Percentiles rank a stretch among this genome's conserved stretches.
These are phyloP conservation scores for Ochropleura leucogaster DNA, from an alignment of 2,888 invertebrate species.

Conservation along the genomic window DNA sequence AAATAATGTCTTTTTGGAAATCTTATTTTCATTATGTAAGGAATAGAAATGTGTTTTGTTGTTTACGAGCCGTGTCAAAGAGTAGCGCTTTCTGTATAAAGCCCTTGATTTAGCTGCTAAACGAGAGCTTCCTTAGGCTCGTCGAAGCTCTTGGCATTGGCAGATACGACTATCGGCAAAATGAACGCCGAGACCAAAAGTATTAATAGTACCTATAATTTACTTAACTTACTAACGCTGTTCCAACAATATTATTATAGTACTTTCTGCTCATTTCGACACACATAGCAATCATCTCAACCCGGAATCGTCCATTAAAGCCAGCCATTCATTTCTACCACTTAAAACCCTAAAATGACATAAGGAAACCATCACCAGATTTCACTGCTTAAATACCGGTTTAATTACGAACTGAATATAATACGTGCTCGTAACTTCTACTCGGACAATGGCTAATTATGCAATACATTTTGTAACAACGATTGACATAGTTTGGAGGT, in stretches of 20 bases:
- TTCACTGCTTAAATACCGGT: conserved; percentile 52
- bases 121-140: no score
- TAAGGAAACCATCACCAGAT: conserved; percentile 42
- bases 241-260: not conserved
- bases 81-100: no score
- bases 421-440: conserved; percentile 24
- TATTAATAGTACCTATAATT: not conserved
- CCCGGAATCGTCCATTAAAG: not conserved
- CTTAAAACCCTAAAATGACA: conserved; percentile 34
- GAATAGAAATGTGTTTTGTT: not conserved
- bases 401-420: conserved; percentile 45
- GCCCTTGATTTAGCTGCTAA: no score
- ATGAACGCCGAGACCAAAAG: no score
- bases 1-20: not conserved
- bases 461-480: conserved; percentile 49
- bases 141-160: no score
- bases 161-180: no score
- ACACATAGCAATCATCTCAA: not conserved
- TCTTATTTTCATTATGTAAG: not conserved
- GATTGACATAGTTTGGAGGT: conserved; percentile 51
- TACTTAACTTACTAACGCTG: not conserved
- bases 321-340: not conserved
- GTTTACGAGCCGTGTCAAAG: no score
- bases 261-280: not conserved
- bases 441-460: conserved; percentile 55